These are phyloP conservation scores for Lasioglossum figueresi DNA, from an alignment of 2,888 invertebrate species.

Conservation along the genomic window DNA sequence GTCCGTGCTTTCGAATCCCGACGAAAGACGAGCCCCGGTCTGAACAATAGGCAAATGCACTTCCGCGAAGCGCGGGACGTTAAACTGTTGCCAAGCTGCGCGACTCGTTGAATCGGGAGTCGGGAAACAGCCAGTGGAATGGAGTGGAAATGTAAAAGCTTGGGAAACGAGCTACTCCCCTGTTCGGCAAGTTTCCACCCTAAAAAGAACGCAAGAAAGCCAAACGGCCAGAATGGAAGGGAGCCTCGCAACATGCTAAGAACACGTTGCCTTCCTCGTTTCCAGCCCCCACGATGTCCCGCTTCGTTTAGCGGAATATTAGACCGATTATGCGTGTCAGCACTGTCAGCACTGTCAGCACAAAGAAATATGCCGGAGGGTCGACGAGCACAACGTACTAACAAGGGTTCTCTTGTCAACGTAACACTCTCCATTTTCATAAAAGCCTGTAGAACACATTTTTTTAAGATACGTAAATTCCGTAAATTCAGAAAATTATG, in stretches of 20 bases:
- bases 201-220: constrained; percentile 45
- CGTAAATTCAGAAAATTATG: no score
- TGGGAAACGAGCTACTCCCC: constrained; percentile 58
- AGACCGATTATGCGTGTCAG: constrained; percentile 41
- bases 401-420: not conserved
- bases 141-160: constrained; percentile 66
- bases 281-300: not conserved
- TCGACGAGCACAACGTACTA: not conserved
- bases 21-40: constrained; percentile 59
- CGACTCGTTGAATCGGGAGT: constrained; percentile 64
- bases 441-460: not conserved
- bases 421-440: not conserved
- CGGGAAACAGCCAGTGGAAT: constrained; percentile 54
- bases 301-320: constrained; percentile 13
- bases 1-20: constrained; percentile 58
- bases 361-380: not conserved
- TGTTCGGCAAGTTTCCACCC: constrained; percentile 52
- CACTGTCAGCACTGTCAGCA: not conserved
- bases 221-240: constrained; percentile 39
- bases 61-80: constrained; percentile 57
- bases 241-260: constrained; percentile 48
- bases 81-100: constrained; percentile 64
- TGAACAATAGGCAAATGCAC: constrained; percentile 72
- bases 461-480: no score
- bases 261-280: constrained; percentile 24